Evolutionary conservation across 2,797 vertebrate genomes (phyloP).

Genomic region (Pseudocheirus occidentalis): DNA sequence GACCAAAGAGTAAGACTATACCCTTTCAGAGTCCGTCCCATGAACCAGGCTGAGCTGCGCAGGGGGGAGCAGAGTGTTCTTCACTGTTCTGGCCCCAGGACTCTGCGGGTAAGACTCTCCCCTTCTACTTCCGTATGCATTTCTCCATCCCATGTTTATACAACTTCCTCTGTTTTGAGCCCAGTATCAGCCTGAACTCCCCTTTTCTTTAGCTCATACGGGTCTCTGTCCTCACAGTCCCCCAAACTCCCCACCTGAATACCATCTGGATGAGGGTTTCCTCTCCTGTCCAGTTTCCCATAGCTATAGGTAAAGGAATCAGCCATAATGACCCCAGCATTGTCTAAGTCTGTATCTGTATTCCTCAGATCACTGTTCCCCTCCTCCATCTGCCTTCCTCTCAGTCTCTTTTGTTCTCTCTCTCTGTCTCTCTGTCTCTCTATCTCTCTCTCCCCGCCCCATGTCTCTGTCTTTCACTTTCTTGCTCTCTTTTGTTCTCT

Average conservation of each 20-base stretch:
- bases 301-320: background rate
- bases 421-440: background rate
- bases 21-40: slow-evolving; percentile 82
- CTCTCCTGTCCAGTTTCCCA: background rate
- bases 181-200: background rate
- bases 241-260: background rate
- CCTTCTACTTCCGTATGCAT: background rate
- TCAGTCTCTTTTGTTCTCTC: background rate
- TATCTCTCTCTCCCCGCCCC: too few relatives aligned
- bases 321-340: background rate
- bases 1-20: background rate
- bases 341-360: background rate
- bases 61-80: slow-evolving; percentile 80
- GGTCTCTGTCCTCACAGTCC: background rate
- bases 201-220: background rate
- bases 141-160: background rate
- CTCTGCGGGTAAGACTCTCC: slow-evolving; percentile 78
- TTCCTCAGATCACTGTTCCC: background rate
- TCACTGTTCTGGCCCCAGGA: slow-evolving; percentile 81
- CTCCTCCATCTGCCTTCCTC: background rate
- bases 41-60: slow-evolving; percentile 78
- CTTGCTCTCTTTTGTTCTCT: too few relatives aligned
- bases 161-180: background rate
- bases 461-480: too few relatives aligned
- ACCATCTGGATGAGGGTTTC: background rate